phyloP scores from a whole-genome alignment of 1,140 invertebrate species.

The Mercenaria mercenaria region DNA sequence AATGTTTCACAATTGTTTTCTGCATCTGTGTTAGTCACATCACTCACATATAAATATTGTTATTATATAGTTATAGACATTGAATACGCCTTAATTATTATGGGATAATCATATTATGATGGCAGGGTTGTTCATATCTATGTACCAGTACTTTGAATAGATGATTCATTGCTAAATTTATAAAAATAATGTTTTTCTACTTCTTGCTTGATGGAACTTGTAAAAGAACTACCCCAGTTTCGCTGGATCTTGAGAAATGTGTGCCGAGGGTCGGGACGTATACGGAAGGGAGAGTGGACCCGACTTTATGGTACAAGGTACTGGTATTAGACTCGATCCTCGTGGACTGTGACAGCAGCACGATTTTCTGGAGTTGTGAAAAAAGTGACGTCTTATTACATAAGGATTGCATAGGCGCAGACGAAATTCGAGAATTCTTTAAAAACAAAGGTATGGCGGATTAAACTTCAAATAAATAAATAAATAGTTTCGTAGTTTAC shows the following conservation, averaged over 20 bases:
- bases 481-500: too few relatives aligned
- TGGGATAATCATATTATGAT: too few relatives aligned
- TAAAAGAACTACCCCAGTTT: not conserved
- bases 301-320: constrained; percentile 48
- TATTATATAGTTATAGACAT: too few relatives aligned
- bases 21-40: too few relatives aligned
- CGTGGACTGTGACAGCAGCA: not conserved
- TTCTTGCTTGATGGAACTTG: not conserved
- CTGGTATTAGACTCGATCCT: constrained; percentile 29
- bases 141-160: too few relatives aligned
- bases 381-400: not conserved
- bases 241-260: not conserved
- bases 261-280: not conserved
- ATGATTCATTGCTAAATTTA: too few relatives aligned
- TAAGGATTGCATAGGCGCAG: too few relatives aligned
- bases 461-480: too few relatives aligned
- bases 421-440: not conserved
- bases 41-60: too few relatives aligned
- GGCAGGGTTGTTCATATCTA: too few relatives aligned
- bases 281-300: constrained; percentile 17
- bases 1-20: too few relatives aligned
- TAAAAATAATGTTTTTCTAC: constrained; percentile 18
- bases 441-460: constrained; percentile 11
- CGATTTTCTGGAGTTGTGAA: constrained; percentile 28
- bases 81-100: too few relatives aligned